These are phyloP conservation scores for Tenthredo livida DNA, from an alignment of 2,888 invertebrate species.

Conservation along the genomic window DNA sequence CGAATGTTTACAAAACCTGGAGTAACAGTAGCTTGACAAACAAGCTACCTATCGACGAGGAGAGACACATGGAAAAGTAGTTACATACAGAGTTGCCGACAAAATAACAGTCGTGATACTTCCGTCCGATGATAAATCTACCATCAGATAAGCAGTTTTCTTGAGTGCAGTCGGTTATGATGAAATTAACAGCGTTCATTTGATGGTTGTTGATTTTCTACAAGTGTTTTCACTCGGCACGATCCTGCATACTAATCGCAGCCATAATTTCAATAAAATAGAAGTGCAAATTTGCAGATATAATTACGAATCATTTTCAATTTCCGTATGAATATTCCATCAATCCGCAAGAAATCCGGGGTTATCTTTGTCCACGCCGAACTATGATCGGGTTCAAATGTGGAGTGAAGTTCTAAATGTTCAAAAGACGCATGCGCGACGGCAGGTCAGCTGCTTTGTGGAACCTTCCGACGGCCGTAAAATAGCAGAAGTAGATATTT, in stretches of 20 bases:
- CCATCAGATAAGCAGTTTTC: constrained; percentile 25
- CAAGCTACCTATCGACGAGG: background rate
- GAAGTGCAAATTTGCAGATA: background rate
- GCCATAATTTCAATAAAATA: background rate
- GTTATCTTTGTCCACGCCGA: constrained; percentile 41
- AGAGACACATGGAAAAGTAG: constrained; percentile 9
- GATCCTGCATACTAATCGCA: background rate
- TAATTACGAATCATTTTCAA: background rate
- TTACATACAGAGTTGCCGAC: constrained; percentile 32
- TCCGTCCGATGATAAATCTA: background rate
- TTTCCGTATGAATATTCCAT: background rate
- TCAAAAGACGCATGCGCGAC: constrained; percentile 41
- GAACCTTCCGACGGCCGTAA: constrained; percentile 45
- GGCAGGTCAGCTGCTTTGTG: constrained; percentile 46
- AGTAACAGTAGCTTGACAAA: background rate
- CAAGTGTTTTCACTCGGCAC: background rate
- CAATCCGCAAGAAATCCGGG: background rate
- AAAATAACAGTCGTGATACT: constrained; percentile 10
- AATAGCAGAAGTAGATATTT: background rate
- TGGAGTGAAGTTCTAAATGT: background rate
- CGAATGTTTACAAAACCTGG: background rate
- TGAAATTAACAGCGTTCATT: background rate
- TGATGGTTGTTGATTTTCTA: background rate
- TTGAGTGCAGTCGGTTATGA: constrained; percentile 28
- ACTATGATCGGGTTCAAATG: constrained; percentile 36